phyloP scores from a whole-genome alignment of 2,888 invertebrate species.

The Scaptomyza polygonia region DNA sequence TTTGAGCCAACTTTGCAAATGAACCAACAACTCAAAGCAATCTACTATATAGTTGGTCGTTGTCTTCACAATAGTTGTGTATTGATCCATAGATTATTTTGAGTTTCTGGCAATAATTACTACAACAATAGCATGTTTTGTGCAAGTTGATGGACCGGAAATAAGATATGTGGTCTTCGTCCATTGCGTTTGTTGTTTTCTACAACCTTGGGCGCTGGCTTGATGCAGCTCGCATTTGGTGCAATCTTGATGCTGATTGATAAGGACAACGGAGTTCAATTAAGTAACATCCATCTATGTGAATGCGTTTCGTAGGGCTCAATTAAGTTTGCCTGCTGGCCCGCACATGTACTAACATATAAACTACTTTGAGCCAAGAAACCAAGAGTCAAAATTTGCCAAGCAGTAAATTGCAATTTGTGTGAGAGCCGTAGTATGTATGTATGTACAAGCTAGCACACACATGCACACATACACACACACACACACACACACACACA shows the following conservation, averaged over 20 bases:
- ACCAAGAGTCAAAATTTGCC: slow-evolving; percentile 31
- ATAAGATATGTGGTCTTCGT: no score
- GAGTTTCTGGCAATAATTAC: not conserved
- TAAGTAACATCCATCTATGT: not conserved
- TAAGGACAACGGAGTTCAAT: not conserved
- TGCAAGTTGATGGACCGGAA: not conserved
- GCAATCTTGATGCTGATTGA: not conserved
- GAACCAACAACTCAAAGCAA: no score
- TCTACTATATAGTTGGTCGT: no score
- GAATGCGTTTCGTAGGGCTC: not conserved
- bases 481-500: not conserved
- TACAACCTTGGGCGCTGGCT: not conserved
- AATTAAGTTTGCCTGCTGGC: slow-evolving; percentile 3
- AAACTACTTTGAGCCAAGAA: slow-evolving; percentile 22
- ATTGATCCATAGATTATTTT: not conserved
- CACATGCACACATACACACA: slow-evolving; percentile 3
- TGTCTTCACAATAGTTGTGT: no score
- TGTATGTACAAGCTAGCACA: slow-evolving; percentile 1
- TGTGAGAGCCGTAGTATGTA: slow-evolving; percentile 23
- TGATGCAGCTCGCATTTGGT: not conserved
- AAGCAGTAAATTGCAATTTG: slow-evolving; percentile 50
- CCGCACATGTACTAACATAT: not conserved
- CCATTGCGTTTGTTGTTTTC: not conserved
- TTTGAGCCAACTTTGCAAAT: no score
- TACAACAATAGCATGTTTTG: no score